Evolutionary conservation across 2,113 vertebrate species (phyloP).

Genomic region (Anhinga anhinga): DNA sequence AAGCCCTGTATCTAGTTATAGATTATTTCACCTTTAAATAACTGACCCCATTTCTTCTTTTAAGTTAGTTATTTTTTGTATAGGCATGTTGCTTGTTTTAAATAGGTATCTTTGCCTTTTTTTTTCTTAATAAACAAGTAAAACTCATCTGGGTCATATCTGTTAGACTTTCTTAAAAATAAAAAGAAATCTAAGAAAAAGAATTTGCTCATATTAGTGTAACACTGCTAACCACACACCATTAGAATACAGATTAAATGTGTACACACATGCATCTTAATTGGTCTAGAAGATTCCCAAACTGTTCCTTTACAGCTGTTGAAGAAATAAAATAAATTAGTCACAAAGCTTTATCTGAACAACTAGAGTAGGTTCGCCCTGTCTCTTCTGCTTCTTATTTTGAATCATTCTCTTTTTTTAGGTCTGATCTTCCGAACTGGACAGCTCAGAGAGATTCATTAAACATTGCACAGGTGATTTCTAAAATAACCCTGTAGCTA

Average conservation of each 20-base stretch:
- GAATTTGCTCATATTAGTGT: not conserved
- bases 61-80: not conserved
- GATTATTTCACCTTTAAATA: not conserved
- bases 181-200: not conserved
- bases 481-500: not conserved
- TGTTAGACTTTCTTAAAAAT: not conserved
- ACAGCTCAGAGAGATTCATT: not conserved
- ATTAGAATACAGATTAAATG: not conserved
- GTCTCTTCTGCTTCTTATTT: not conserved
- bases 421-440: not conserved
- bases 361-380: not conserved
- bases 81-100: not conserved
- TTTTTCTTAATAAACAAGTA: not conserved
- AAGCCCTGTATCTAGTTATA: not conserved
- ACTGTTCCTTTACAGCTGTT: not conserved
- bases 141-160: not conserved
- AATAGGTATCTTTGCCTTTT: not conserved
- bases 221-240: not conserved
- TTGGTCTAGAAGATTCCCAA: not conserved
- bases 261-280: not conserved
- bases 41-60: not conserved
- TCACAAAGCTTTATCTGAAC: not conserved
- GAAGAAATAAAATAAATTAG: not conserved
- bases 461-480: not conserved
- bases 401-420: not conserved